phyloP scores from a whole-genome alignment of 2,797 vertebrate genomes.

The Microctenopoma lineatum region DNA sequence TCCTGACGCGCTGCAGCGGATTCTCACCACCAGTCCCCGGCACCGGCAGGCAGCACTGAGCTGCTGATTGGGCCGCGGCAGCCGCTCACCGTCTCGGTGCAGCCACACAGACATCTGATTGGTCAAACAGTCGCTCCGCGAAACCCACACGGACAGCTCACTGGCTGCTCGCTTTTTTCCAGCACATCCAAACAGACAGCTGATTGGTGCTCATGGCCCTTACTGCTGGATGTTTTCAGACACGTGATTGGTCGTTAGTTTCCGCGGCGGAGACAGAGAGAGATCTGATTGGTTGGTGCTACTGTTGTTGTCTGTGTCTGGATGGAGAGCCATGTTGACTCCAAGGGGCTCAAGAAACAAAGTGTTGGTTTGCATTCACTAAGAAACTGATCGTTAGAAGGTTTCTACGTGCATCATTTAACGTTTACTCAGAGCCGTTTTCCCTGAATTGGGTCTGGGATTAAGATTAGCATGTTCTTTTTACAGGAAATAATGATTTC shows the following conservation, averaged over 20 bases:
- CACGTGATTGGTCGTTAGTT: slow-evolving; percentile 59
- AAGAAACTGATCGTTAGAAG: neutral
- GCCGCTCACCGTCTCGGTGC: slow-evolving; percentile 77
- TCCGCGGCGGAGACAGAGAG: slow-evolving; percentile 62
- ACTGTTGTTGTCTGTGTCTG: slow-evolving; percentile 86
- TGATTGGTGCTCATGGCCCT: slow-evolving; percentile 39
- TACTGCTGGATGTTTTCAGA: neutral
- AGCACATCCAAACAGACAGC: slow-evolving; percentile 39
- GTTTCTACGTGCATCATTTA: too few species aligned
- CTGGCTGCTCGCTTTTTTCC: slow-evolving; percentile 40
- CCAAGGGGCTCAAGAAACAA: slow-evolving; percentile 44
- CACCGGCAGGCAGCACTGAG: slow-evolving; percentile 88
- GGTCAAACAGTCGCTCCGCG: slow-evolving; percentile 43
- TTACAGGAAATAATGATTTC: neutral
- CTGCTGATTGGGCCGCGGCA: slow-evolving; percentile 85
- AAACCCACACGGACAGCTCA: slow-evolving; percentile 64
- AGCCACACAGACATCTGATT: slow-evolving; percentile 57
- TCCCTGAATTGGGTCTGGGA: neutral
- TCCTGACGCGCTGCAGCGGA: slow-evolving; percentile 85
- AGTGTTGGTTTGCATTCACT: slow-evolving; percentile 24
- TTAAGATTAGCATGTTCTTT: neutral
- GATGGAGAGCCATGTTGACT: slow-evolving; percentile 76
- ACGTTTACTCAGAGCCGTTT: too few species aligned
- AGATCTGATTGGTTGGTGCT: slow-evolving; percentile 77
- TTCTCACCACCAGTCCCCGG: slow-evolving; percentile 87